Evolutionary conservation across 2,797 vertebrate genomes (phyloP).

Genomic region (Scarus forsteni): DNA sequence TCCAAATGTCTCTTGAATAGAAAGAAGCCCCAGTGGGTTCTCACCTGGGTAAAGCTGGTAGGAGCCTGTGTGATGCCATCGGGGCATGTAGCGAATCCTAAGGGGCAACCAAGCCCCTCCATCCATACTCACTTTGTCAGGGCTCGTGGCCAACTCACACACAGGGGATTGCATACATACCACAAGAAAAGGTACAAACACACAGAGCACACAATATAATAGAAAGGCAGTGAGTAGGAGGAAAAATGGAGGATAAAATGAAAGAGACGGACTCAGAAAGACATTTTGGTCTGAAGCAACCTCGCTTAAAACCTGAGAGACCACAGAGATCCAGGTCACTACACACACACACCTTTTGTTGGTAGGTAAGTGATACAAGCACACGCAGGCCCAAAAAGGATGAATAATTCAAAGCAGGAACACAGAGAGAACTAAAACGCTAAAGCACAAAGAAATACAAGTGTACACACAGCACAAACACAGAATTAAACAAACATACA

Average conservation of each 20-base stretch:
- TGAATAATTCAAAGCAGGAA: conserved; percentile 91
- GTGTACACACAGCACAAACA: conserved; percentile 1
- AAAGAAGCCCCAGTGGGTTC: conserved; percentile 35
- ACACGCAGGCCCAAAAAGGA: conserved; percentile 73
- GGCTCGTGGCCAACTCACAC: conserved; percentile 44
- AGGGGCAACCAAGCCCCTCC: conserved; percentile 91
- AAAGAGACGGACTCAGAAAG: conserved; percentile 2
- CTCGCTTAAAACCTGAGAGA: conserved; percentile 53
- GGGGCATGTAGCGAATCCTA: conserved; percentile 91
- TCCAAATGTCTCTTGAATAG: not conserved
- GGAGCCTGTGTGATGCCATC: conserved; percentile 94
- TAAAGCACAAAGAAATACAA: conserved; percentile 35
- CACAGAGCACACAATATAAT: conserved; percentile 14
- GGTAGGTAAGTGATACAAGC: conserved; percentile 82
- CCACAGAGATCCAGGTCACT: conserved; percentile 54
- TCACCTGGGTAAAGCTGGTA: conserved; percentile 98
- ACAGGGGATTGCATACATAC: conserved; percentile 18
- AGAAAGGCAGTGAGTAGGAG: not conserved
- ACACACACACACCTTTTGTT: conserved; percentile 19
- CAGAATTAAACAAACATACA: conserved; percentile 16
- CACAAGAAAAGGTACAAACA: conserved; percentile 5
- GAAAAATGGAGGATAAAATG: conserved; percentile 16
- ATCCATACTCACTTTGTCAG: conserved; percentile 89
- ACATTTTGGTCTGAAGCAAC: conserved; percentile 35
- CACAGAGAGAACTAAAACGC: conserved; percentile 74